phyloP scores from a whole-genome alignment of 1,140 invertebrate genomes.

The Samia ricini region DNA sequence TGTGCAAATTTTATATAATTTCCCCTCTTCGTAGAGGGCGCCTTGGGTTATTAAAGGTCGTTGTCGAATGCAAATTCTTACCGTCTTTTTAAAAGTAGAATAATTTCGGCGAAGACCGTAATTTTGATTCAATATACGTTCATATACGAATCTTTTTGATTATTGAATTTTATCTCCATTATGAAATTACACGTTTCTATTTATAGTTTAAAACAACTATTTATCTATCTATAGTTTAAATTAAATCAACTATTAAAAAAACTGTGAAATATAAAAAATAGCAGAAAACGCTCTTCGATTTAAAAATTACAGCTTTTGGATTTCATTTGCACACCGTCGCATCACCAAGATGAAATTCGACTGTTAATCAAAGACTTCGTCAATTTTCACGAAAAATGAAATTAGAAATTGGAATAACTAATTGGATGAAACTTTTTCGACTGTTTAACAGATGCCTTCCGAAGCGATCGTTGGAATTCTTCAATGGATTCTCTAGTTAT shows the following conservation, averaged over 20 bases:
- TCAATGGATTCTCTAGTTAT: neutral
- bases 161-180: neutral
- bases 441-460: conserved; percentile 28
- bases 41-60: conserved; percentile 4
- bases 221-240: neutral
- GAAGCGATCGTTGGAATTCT: neutral
- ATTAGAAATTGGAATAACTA: conserved; percentile 30
- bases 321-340: neutral
- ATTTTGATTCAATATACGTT: neutral
- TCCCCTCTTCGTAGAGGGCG: conserved; percentile 1
- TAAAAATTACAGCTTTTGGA: neutral
- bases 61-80: conserved; percentile 8
- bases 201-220: neutral
- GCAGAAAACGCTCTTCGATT: neutral
- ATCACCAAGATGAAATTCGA: conserved; percentile 18
- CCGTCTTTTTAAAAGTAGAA: neutral
- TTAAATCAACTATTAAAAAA: neutral
- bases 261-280: neutral
- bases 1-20: conserved; percentile 3
- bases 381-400: conserved; percentile 22
- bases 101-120: neutral
- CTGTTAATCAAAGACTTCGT: conserved; percentile 33
- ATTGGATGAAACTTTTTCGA: conserved; percentile 39
- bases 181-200: too few species aligned
- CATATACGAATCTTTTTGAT: neutral